A percentile compares a stretch with the other conserved stretches of the same genome.
phyloP scores from a whole-genome alignment of 2,113 vertebrate genomes.

The Brachionichthys hirsutus region DNA sequence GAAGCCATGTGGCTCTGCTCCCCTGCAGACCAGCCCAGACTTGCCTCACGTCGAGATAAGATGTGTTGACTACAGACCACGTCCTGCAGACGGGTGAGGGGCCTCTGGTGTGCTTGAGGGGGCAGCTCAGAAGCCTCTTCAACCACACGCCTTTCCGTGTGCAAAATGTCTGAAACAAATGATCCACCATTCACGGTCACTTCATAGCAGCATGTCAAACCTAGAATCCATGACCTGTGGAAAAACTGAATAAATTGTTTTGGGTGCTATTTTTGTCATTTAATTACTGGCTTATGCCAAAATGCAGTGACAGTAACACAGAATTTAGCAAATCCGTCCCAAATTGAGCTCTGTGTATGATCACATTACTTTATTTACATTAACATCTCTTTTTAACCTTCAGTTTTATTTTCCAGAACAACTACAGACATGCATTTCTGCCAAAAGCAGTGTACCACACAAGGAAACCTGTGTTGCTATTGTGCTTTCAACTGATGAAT shows the following conservation, averaged over 20 bases:
- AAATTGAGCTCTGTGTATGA: not conserved
- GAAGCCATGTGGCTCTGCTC: constrained; percentile 32
- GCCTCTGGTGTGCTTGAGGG: constrained; percentile 55
- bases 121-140: not conserved
- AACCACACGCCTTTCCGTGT: not conserved
- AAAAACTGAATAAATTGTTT: no score
- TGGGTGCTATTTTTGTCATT: not conserved
- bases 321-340: not conserved
- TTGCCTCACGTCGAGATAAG: constrained; percentile 68
- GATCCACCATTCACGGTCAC: not conserved
- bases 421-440: constrained; percentile 8
- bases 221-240: not conserved
- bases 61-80: constrained; percentile 67
- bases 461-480: no score
- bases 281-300: not conserved
- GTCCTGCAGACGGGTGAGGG: constrained; percentile 41
- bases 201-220: not conserved
- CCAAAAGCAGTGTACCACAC: not conserved
- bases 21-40: constrained; percentile 57
- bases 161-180: not conserved
- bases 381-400: not conserved
- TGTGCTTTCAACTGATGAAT: constrained; percentile 14
- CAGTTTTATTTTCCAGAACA: not conserved
- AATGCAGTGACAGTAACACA: not conserved
- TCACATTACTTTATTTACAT: not conserved